Evolutionary conservation across 2,113 vertebrate species (phyloP), one percentile per base, ranked within the genome.

Genomic region (Alosa alosa): DNA sequence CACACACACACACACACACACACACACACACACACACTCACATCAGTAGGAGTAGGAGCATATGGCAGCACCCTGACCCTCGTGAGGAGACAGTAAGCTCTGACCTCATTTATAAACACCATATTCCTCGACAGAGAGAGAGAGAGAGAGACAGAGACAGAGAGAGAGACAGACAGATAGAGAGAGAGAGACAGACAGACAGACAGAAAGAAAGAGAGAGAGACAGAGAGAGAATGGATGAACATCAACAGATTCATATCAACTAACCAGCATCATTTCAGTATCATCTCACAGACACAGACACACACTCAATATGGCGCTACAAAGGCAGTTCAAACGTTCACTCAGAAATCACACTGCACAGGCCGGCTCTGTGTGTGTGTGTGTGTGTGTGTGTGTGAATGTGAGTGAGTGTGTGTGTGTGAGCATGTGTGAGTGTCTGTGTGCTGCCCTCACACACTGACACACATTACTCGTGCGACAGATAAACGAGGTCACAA

Each of bases 391-490:
- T 44, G 41, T 44, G 41, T 44, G 41, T 44, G 41, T 44, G 41
- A 3, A 4, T 44, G 41, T 44, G 49, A 31, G 75, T 45, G 85
- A 82, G 86, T 55, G 87, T 78, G 88, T n/a, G 75, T 68, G 88
- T 84, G 88, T 45, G 90, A 81, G 85, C 25, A 60, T 92, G 92
- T 91, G 90, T 90, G 91, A 88, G n/a, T 93, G 92, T 92, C 93
- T 92, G 93, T 95, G 93, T 4, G 93, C 90, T 89, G 89, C 87
- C 90, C 85, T 91, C 89, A 92, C 93, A 93, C 91, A 91, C 92
- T 91, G 91, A 92, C 93, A 93, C 92, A 93, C 88, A 93, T 92
- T 91, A 86, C 88, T 86, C 88, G 84, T 83, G 89, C 82, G 75
- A 55, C 78, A 0, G 88, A 50, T 90, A 64, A 83, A 84, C 82